Conservation (phyloP, 2,888 invertebrate genomes). For the Melikaiella ostensackeni region DNA sequence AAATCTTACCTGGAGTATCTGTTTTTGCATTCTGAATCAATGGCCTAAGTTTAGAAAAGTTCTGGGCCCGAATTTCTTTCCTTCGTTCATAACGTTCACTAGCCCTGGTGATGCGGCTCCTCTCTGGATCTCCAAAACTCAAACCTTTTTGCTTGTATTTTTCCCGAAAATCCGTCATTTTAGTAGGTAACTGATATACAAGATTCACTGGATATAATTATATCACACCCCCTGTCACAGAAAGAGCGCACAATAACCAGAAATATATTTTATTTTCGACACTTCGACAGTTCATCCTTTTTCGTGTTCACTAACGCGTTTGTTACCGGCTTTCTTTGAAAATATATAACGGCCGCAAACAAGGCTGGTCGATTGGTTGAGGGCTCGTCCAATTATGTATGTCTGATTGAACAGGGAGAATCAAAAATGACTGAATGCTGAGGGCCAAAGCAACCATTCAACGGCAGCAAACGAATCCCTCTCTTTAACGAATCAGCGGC, state of each 20-base stretch:
- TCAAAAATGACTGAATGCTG: too few species aligned
- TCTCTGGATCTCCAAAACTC: constrained; percentile 27
- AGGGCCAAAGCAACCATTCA: too few species aligned
- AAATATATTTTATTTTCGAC: background rate
- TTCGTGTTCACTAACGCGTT: background rate
- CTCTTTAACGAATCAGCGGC: too few species aligned
- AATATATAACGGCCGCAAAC: background rate
- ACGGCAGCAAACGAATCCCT: too few species aligned
- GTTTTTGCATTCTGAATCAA: background rate
- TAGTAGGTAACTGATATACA: background rate
- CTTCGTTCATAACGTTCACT: constrained; percentile 2
- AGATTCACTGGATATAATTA: background rate
- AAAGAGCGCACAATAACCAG: background rate
- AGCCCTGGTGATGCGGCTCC: constrained; percentile 9
- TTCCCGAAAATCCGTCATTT: constrained; percentile 25
- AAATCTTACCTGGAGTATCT: background rate
- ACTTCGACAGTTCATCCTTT: background rate
- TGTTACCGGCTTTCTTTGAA: background rate
- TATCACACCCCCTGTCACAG: background rate
- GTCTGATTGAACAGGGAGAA: too few species aligned
- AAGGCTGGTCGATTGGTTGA: background rate
- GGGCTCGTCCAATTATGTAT: background rate
- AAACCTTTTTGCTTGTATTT: constrained; percentile 40
- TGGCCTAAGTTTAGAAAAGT: constrained; percentile 18
- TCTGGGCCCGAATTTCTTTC: constrained; percentile 15